phyloP scores from a whole-genome alignment of 92 coral and sea anemone species.

The Chrysogorgia sp. region DNA sequence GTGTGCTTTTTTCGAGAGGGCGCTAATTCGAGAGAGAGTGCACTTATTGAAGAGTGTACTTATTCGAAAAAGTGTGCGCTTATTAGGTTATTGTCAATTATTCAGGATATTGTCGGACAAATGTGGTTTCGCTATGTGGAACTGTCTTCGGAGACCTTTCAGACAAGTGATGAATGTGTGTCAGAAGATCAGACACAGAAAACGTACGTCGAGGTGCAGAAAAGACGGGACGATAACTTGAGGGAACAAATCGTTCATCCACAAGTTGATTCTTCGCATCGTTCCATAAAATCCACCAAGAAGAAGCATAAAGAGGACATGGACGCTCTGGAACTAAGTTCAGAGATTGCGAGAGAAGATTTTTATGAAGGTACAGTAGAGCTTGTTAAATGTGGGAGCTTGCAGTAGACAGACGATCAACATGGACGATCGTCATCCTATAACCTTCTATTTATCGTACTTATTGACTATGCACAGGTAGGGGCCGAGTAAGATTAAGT shows the following conservation, averaged over 20 bases:
- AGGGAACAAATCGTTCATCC: slow-evolving; percentile 20
- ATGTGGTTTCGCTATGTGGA: slow-evolving; percentile 84
- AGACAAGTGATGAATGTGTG: slow-evolving; percentile 19
- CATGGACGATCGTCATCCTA: too few species aligned
- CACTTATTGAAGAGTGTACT: not conserved
- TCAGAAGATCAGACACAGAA: not conserved
- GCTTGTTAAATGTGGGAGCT: too few species aligned
- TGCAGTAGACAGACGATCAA: too few species aligned
- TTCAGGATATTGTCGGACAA: slow-evolving; percentile 84
- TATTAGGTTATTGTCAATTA: not conserved
- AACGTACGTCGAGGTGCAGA: slow-evolving; percentile 5
- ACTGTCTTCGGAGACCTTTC: slow-evolving; percentile 65
- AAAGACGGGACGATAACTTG: slow-evolving; percentile 38
- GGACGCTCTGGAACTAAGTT: slow-evolving; percentile 78
- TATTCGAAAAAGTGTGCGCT: not conserved
- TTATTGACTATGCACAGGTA: not conserved
- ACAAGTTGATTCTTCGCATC: slow-evolving; percentile 24
- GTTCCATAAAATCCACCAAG: slow-evolving; percentile 23
- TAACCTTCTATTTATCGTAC: too few species aligned
- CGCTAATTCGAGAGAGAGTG: too few species aligned
- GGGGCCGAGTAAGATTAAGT: not conserved
- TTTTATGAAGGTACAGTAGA: slow-evolving; percentile 68
- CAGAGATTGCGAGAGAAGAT: slow-evolving; percentile 75
- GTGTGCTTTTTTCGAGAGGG: too few species aligned
- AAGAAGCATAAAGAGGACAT: slow-evolving; percentile 5